Conservation (phyloP, 1,140 invertebrate species). For the Octopus bimaculoides region DNA sequence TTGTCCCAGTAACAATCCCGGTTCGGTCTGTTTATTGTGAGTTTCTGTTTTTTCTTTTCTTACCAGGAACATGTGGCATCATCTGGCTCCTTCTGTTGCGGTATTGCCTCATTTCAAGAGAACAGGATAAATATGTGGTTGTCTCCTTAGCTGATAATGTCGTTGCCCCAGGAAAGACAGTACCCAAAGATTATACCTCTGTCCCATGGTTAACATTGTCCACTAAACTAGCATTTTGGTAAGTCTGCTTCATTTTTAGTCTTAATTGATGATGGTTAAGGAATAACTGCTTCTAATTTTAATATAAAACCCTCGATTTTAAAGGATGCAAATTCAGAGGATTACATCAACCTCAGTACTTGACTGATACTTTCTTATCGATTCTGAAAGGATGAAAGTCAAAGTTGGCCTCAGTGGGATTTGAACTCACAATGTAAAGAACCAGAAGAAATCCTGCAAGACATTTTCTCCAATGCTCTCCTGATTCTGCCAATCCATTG, state of each 20-base stretch:
- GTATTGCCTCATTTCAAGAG: conserved; percentile 55
- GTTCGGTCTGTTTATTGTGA: neutral
- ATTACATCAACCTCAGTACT: too few relatives aligned
- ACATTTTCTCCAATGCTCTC: too few relatives aligned
- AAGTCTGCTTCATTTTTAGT: conserved; percentile 21
- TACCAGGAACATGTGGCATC: conserved; percentile 62
- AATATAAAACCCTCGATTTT: too few relatives aligned
- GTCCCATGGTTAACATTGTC: conserved; percentile 64
- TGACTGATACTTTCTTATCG: too few relatives aligned
- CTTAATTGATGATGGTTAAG: neutral
- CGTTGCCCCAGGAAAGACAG: conserved; percentile 17
- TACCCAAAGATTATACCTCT: conserved; percentile 29
- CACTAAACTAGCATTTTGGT: conserved; percentile 65
- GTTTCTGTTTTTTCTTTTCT: conserved; percentile 13
- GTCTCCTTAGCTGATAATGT: conserved; percentile 25
- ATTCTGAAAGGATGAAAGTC: too few relatives aligned
- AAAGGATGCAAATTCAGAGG: too few relatives aligned
- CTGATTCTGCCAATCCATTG: too few relatives aligned
- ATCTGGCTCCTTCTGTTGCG: conserved; percentile 61
- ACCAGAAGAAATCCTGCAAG: too few relatives aligned
- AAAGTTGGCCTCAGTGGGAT: too few relatives aligned
- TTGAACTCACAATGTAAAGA: too few relatives aligned
- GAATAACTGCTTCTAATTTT: too few relatives aligned
- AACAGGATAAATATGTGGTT: conserved; percentile 38
- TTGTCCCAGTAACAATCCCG: too few relatives aligned